phyloP scores from a whole-genome alignment of 2,797 vertebrate species.

The Apogon talboti region DNA sequence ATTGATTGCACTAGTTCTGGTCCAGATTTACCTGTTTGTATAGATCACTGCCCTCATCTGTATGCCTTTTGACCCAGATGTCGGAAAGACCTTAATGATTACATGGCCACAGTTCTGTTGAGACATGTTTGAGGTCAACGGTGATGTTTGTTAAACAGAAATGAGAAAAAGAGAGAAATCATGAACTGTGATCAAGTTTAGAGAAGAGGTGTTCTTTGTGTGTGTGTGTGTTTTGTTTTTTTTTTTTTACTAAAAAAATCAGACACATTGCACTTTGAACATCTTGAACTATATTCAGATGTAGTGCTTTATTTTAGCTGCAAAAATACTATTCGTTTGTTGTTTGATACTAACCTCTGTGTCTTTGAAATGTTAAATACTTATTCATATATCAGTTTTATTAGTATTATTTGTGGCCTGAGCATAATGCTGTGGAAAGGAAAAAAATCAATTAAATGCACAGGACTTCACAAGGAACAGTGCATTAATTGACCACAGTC shows the following conservation, averaged over 20 bases:
- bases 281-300: too few species aligned
- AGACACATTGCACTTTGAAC: too few species aligned
- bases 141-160: too few species aligned
- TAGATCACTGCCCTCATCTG: background rate
- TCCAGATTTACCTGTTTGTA: slow-evolving; percentile 40
- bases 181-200: too few species aligned
- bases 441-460: background rate
- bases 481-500: background rate
- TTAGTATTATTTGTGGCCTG: background rate
- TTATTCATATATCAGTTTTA: background rate
- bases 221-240: too few species aligned
- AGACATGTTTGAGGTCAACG: too few species aligned
- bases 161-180: too few species aligned
- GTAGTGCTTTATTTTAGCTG: too few species aligned
- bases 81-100: slow-evolving; percentile 25
- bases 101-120: background rate
- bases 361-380: background rate
- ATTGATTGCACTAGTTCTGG: slow-evolving; percentile 49
- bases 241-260: too few species aligned
- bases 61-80: slow-evolving; percentile 6
- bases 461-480: background rate
- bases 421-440: background rate
- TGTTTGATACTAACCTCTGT: too few species aligned
- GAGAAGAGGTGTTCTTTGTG: too few species aligned
- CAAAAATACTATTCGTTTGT: too few species aligned